Percentiles rank a stretch among this genome's conserved stretches.
These are phyloP conservation scores for Parazoanthus atlanticus DNA, from an alignment of 92 coral and sea anemone genomes.

Conservation along the genomic window DNA sequence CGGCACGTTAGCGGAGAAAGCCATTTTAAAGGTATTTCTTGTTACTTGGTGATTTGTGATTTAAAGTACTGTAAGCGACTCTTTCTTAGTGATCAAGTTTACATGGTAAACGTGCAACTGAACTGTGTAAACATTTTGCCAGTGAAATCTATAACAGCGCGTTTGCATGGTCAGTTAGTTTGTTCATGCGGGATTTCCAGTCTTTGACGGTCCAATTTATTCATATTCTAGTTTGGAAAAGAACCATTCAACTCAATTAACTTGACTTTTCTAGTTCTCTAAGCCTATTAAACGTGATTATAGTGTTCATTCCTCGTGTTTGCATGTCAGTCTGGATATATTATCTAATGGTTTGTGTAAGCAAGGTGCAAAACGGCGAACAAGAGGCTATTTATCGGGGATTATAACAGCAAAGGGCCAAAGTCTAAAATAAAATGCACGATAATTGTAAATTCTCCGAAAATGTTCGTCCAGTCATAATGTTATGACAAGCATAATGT, in stretches of 20 bases:
- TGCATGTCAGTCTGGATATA: conserved; percentile 16
- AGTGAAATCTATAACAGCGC: neutral
- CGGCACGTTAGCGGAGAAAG: neutral
- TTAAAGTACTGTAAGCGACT: neutral
- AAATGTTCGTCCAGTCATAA: neutral
- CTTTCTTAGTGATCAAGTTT: neutral
- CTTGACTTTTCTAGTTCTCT: neutral
- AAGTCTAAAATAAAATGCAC: neutral
- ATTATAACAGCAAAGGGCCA: neutral
- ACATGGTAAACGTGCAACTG: neutral
- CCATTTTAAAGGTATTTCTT: conserved; percentile 1
- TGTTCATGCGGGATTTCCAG: neutral
- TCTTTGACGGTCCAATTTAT: neutral
- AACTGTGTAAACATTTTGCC: neutral
- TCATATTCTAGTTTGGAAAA: too few relatives aligned
- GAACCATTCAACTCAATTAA: neutral
- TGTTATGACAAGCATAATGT: neutral
- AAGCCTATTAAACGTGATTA: neutral
- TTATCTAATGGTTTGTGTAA: conserved; percentile 21
- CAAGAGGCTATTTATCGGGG: neutral
- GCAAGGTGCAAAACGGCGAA: conserved; percentile 1
- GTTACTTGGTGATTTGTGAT: neutral
- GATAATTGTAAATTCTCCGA: neutral
- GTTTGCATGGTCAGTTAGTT: neutral
- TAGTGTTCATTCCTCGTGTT: neutral